phyloP scores from a whole-genome alignment of 2,113 vertebrate genomes.

The Notothenia rossii region DNA sequence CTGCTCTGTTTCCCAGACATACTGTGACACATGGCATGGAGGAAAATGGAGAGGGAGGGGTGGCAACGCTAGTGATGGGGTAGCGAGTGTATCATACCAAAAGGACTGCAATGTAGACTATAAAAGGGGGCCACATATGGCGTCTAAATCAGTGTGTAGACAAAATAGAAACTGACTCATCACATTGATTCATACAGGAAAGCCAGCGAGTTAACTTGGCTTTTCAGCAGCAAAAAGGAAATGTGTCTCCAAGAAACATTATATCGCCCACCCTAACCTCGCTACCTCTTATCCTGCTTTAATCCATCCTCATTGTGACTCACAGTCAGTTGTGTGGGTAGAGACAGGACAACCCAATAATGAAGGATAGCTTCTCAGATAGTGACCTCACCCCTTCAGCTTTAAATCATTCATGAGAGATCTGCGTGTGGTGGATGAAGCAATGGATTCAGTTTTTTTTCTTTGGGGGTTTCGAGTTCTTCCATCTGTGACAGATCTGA shows the following conservation, averaged over 20 bases:
- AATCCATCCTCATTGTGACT: slow-evolving; percentile 32
- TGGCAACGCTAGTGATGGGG: slow-evolving; percentile 1
- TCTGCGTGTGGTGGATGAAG: slow-evolving; percentile 22
- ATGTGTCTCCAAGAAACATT: slow-evolving; percentile 23
- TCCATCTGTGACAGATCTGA: slow-evolving; percentile 42
- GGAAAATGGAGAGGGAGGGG: slow-evolving; percentile 50
- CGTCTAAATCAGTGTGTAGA: slow-evolving; percentile 50
- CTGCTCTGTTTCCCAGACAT: slow-evolving; percentile 45
- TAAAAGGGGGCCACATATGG: slow-evolving; percentile 32
- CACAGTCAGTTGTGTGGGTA: slow-evolving; percentile 27
- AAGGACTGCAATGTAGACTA: slow-evolving; percentile 24
- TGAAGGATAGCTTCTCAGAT: slow-evolving; percentile 32
- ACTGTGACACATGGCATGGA: slow-evolving; percentile 60
- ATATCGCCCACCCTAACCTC: slow-evolving; percentile 1
- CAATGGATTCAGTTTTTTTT: neutral
- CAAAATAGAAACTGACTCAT: slow-evolving; percentile 65
- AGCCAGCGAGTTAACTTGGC: slow-evolving; percentile 13
- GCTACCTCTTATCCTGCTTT: slow-evolving; percentile 20
- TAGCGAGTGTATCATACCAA: slow-evolving; percentile 33
- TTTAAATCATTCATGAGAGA: slow-evolving; percentile 25
- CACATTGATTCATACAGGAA: slow-evolving; percentile 42
- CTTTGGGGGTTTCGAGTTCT: slow-evolving; percentile 6
- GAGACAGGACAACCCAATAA: slow-evolving; percentile 20
- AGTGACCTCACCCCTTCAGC: neutral
- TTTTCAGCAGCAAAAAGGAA: slow-evolving; percentile 20